Evolutionary conservation across 2,888 invertebrate species (phyloP).

Genomic region (Lobophora halterata): DNA sequence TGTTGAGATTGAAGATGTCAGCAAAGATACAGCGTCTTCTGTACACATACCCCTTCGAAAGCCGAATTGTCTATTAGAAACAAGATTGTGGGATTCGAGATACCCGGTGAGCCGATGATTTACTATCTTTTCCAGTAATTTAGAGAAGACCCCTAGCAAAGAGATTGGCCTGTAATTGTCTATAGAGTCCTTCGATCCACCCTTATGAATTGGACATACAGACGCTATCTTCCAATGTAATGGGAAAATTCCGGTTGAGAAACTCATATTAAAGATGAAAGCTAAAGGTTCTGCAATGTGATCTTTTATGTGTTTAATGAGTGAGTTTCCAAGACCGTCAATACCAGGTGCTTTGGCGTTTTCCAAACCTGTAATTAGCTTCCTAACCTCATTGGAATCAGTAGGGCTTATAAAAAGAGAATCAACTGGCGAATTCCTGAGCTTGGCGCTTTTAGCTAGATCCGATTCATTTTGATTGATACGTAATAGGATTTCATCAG

Average conservation of each 20-base stretch:
- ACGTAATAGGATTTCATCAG: slow-evolving; percentile 1
- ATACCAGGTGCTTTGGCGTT: slow-evolving; percentile 8
- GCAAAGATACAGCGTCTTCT: background rate
- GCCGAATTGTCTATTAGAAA: slow-evolving; percentile 1
- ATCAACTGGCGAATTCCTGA: background rate
- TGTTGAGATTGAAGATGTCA: background rate
- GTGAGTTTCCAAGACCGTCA: slow-evolving; percentile 5
- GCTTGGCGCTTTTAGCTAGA: background rate
- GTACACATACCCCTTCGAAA: background rate
- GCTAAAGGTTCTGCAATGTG: slow-evolving; percentile 4
- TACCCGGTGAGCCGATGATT: background rate
- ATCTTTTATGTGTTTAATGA: slow-evolving; percentile 6
- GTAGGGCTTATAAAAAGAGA: slow-evolving; percentile 8
- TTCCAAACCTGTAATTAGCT: slow-evolving; percentile 1
- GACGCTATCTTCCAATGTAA: background rate
- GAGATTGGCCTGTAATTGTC: background rate
- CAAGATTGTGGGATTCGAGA: background rate
- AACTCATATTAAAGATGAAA: slow-evolving; percentile 1
- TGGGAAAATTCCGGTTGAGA: background rate
- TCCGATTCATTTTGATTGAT: background rate
- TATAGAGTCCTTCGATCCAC: background rate
- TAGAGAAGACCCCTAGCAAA: background rate
- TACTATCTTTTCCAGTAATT: slow-evolving; percentile 1
- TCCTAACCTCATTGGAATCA: background rate
- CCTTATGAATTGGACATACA: slow-evolving; percentile 1